Percentiles rank a stretch among this genome's conserved stretches.
These are phyloP conservation scores for Agrilus cyanescens DNA, from an alignment of 2,888 invertebrate genomes.

Conservation along the genomic window DNA sequence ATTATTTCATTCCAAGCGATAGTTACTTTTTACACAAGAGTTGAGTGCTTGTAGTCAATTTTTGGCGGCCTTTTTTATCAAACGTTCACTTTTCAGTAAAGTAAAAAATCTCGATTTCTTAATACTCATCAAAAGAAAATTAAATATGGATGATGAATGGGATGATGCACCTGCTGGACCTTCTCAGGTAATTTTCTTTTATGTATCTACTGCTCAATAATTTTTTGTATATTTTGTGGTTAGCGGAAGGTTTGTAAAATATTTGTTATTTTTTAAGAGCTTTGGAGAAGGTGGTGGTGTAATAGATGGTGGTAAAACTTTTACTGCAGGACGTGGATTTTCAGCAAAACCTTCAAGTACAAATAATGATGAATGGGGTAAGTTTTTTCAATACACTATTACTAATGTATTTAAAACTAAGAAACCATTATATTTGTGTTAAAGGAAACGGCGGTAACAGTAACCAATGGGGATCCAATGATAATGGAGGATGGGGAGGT, in stretches of 20 bases:
- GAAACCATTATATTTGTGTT: neutral
- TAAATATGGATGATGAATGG: constrained; percentile 44
- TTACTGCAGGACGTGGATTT: constrained; percentile 12
- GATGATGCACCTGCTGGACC: constrained; percentile 34
- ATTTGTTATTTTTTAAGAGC: neutral
- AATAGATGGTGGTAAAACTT: constrained; percentile 11
- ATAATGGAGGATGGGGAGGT: constrained; percentile 14
- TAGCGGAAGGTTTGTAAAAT: neutral
- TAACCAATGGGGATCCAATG: constrained; percentile 5
- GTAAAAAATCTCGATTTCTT: no score
- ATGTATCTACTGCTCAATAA: constrained; percentile 1
- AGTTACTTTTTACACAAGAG: no score
- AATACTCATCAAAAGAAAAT: no score
- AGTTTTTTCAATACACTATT: neutral
- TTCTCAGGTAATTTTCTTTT: constrained; percentile 11
- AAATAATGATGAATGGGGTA: constrained; percentile 17
- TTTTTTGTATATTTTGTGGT: neutral
- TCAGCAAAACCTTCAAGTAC: constrained; percentile 6
- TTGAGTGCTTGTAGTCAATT: no score
- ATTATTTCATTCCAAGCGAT: no score
- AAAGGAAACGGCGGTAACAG: constrained; percentile 2
- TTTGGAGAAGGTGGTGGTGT: constrained; percentile 39
- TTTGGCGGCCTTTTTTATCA: no score
- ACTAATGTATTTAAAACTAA: neutral
- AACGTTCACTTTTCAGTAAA: no score